Evolutionary conservation across 1,140 invertebrate species (phyloP), one percentile per base, ranked within the genome.

Genomic region (Frieseomelitta varia): DNA sequence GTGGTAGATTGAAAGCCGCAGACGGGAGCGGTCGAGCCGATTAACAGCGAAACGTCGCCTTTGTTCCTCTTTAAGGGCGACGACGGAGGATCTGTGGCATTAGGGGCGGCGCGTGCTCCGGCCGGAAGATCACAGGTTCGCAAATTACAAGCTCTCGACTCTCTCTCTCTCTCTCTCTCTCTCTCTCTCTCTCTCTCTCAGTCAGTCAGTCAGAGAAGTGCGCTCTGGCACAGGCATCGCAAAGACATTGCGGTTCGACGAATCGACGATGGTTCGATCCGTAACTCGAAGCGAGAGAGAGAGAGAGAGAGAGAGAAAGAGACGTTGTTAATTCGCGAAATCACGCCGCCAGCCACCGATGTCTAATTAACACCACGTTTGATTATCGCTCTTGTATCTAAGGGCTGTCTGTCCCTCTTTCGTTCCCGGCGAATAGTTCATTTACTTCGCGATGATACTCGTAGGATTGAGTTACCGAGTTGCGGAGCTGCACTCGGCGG

Each of bases 161-260:
- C 39, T 47, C 6, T 47, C 39, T 47, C 30, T 30, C 39, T 47
- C 39, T 47, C 39, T 47, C 39, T 30, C 30, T 30, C 39, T 47
- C 39, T 47, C 39, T 47, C 39, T 47, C 6, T 47, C 39, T 47
- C 30, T 30, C 39, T 47, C 39, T 47, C 39, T 47, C 39, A 47
- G 39, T 39, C 39, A 39, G 39, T 39, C 39, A 6, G n/a, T n/a
- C n/a, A n/a, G n/a, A n/a, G 6, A n/a, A 79, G 63, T 65, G 63
- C 63, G 24, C 61, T 34, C 51, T 30, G 2, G 51, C 11, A 27
- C n/a, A 24, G 55, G 21, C 39, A 39, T 53, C 19, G 77, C 78
- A 79, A 79, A 79, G 78, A 79, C 78, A 55, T 39, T 51, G 75
- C 75, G 58, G 56, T 77, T 24, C 65, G 65, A 51, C n/a, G 75